phyloP scores from a whole-genome alignment of 2,888 invertebrate genomes.

The Odontomyia ornata region DNA sequence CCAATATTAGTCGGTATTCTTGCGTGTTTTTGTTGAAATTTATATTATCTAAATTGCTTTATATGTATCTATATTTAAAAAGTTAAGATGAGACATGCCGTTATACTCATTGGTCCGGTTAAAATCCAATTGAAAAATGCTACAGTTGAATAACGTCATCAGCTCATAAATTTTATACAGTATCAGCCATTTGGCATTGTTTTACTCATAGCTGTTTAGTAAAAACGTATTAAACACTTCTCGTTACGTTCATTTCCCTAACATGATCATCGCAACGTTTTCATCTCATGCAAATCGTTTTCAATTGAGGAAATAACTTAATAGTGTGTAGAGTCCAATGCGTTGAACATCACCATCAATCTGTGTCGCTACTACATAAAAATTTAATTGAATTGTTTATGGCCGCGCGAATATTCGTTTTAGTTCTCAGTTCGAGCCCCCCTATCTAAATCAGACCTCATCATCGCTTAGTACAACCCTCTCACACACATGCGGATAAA shows the following conservation, averaged over 20 bases:
- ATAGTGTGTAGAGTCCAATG: constrained; percentile 29
- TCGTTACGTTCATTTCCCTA: constrained; percentile 14
- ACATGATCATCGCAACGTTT: constrained; percentile 13
- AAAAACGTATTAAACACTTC: constrained; percentile 43
- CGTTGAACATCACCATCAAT: neutral
- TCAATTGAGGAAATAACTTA: constrained; percentile 51
- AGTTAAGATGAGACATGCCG: too few relatives aligned
- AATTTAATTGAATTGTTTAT: constrained; percentile 35
- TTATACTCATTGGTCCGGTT: too few relatives aligned
- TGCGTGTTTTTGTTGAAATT: too few relatives aligned
- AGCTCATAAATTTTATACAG: too few relatives aligned
- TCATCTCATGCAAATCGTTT: constrained; percentile 47
- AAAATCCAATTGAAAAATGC: too few relatives aligned
- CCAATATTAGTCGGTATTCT: too few relatives aligned
- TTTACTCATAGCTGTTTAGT: neutral
- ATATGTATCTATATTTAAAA: too few relatives aligned
- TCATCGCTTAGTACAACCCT: too few relatives aligned
- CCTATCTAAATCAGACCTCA: neutral
- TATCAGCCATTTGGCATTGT: too few relatives aligned
- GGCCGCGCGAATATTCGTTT: neutral
- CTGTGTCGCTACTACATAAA: constrained; percentile 26
- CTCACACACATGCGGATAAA: too few relatives aligned
- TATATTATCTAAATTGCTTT: too few relatives aligned
- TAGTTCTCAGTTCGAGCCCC: neutral
- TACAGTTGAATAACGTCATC: too few relatives aligned